Percentiles rank a stretch among this genome's conserved stretches.
Conservation (phyloP, 2,113 vertebrate species). For the Aythya baeri region DNA sequence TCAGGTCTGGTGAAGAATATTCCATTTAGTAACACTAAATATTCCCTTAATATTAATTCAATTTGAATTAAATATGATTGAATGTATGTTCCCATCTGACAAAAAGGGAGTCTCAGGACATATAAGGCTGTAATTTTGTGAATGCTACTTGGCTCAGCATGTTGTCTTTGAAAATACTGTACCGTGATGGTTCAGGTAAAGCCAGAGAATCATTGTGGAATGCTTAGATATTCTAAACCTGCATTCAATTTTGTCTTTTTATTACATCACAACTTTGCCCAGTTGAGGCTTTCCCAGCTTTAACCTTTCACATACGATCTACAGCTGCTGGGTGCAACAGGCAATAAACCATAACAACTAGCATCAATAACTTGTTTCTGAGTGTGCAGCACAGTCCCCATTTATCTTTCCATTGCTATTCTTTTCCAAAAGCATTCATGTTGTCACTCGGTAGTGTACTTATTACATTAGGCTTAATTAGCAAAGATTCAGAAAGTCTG, state of each 20-base stretch:
- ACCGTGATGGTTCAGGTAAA: neutral
- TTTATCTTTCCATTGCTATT: neutral
- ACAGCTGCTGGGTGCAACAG: constrained; percentile 7
- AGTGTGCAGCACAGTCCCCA: neutral
- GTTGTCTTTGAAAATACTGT: neutral
- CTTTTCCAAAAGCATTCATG: neutral
- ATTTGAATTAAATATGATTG: neutral
- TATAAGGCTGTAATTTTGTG: neutral
- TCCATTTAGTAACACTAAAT: neutral
- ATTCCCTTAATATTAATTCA: neutral
- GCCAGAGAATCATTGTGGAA: neutral
- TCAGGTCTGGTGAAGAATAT: neutral
- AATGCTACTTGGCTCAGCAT: neutral
- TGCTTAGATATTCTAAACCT: neutral
- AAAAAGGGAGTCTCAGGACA: neutral
- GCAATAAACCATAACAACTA: constrained; percentile 4
- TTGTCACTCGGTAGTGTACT: neutral
- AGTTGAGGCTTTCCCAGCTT: neutral
- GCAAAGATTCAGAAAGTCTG: neutral
- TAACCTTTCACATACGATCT: neutral
- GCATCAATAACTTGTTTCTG: neutral
- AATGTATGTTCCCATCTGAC: neutral
- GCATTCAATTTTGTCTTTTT: neutral
- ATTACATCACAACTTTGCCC: neutral
- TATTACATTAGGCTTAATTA: neutral